Evolutionary conservation across 2,113 vertebrate genomes (phyloP).

Genomic region (Isurus oxyrinchus): DNA sequence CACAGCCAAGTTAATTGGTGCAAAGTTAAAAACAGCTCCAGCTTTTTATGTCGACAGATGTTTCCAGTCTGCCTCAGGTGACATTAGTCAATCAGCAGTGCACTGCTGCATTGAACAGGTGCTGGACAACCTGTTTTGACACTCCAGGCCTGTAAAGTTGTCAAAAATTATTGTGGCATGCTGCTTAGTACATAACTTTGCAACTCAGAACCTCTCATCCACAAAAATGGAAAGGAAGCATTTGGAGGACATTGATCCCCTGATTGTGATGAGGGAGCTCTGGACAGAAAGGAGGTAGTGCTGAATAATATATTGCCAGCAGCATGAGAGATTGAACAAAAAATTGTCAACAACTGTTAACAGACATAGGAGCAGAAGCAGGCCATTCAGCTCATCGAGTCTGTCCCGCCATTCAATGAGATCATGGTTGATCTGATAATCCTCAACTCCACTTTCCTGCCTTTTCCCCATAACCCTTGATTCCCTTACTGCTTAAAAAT

Average conservation of each 20-base stretch:
- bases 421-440: no score
- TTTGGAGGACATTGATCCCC: neutral
- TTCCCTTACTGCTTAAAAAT: no score
- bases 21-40: no score
- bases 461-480: no score
- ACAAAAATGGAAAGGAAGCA: neutral
- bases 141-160: neutral
- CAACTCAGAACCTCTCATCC: neutral
- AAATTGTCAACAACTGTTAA: neutral
- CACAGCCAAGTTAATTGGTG: no score
- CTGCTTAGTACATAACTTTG: neutral
- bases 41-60: no score
- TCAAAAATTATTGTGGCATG: neutral
- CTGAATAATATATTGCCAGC: neutral
- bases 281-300: neutral
- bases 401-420: no score
- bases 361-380: no score
- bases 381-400: no score
- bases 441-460: no score
- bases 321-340: neutral
- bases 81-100: no score
- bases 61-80: no score
- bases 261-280: neutral
- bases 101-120: neutral
- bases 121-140: neutral